Conservation (phyloP, 2,113 vertebrate species). For the Mormoops blainvillei region DNA sequence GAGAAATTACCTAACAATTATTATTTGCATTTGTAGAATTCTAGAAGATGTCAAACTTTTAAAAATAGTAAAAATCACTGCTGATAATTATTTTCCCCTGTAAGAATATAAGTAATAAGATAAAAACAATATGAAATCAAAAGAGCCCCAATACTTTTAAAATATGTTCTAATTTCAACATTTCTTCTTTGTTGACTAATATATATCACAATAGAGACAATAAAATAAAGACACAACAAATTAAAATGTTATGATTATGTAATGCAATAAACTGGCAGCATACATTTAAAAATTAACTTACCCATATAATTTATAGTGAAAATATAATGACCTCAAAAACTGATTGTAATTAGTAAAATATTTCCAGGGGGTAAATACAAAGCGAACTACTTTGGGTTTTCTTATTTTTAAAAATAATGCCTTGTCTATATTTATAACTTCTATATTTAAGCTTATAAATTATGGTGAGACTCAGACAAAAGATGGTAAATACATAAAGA, state of each 20-base stretch:
- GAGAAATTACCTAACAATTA: background rate
- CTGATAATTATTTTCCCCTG: background rate
- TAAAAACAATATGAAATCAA: background rate
- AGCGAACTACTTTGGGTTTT: background rate
- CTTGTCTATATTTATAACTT: background rate
- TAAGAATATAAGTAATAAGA: background rate
- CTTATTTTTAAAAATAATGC: background rate
- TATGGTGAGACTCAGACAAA: background rate
- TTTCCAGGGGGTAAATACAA: background rate
- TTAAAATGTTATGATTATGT: background rate
- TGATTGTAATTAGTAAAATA: background rate
- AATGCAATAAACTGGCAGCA: background rate
- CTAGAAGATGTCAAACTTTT: background rate
- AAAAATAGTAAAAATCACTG: background rate
- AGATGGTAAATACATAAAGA: background rate
- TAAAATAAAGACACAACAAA: background rate
- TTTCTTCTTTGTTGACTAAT: background rate
- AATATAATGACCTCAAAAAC: background rate
- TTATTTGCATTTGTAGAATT: background rate
- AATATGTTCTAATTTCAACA: background rate
- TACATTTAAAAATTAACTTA: background rate
- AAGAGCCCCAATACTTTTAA: background rate
- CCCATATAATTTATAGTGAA: background rate
- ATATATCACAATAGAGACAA: background rate
- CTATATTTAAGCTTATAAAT: background rate